Evolutionary conservation across 2,797 vertebrate genomes (phyloP), one percentile per base, ranked within the genome.

Genomic region (Hirundo rustica): DNA sequence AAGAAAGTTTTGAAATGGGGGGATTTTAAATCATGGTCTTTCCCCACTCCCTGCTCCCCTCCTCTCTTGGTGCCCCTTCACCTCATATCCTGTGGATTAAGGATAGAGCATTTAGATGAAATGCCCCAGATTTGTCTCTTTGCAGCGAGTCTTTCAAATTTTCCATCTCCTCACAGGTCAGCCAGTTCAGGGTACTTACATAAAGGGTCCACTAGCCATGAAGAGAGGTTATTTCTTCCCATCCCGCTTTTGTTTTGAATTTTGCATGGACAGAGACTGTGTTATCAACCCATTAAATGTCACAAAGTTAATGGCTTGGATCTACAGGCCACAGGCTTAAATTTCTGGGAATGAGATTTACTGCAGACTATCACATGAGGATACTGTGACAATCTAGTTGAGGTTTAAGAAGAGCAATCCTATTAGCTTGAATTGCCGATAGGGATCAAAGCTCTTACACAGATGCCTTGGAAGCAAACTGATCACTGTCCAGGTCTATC

Each of bases 401-500:
- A 77, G 54, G 76, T 71, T 44, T 67, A 89, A 89, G 94, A 88
- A 34, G 42, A 67, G 58, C 85, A 72, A 88, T 88, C 91, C 96
- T 95, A 79, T 85, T 89, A 95, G 76, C 17, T 29, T 30, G 26
- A 80, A 76, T 74, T 78, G 58, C 86, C 65, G 25, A 44, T 60
- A 54, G 70, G 81, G 75, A 88, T 91, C 73, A 75, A 65, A 77
- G 74, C 60, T 74, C 68, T 60, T 79, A 67, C 68, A 73, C n/a
- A 68, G 78, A 79, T 71, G 48, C 55, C 79, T 94, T 74, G 92
- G 92, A 95, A 87, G 85, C 89, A 79, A 94, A 96, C 72, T 74
- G 89, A 83, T 94, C 74, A 53, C 95, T 85, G 79, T 89, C 93
- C 81, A 90, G 93, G 74, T 96, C 86, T 85, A 79, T 79, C 74